Evolutionary conservation across 2,113 vertebrate species (phyloP).

Genomic region (Catagonus wagneri): DNA sequence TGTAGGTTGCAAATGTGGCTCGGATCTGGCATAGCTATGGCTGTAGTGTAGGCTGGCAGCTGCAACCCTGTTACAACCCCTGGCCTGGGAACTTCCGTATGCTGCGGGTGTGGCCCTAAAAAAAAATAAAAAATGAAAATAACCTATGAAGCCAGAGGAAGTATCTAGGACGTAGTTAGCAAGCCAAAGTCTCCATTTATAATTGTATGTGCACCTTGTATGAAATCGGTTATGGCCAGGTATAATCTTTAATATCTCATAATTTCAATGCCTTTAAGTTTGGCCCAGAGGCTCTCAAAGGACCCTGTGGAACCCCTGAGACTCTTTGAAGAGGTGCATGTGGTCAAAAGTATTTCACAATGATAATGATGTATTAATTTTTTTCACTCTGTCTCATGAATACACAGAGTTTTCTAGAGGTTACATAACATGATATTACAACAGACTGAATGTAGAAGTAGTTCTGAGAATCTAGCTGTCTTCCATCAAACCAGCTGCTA

Average conservation of each 20-base stretch:
- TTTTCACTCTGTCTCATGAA: neutral
- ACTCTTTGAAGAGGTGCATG: slow-evolving; percentile 12
- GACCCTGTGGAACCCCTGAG: neutral
- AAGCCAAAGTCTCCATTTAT: neutral
- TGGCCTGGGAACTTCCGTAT: too few species aligned
- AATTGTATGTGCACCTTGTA: neutral
- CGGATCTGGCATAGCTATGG: too few species aligned
- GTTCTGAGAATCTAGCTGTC: neutral
- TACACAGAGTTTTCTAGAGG: neutral
- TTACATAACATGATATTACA: neutral
- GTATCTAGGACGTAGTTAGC: neutral
- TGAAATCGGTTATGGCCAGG: neutral
- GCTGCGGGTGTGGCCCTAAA: too few species aligned
- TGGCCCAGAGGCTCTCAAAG: neutral
- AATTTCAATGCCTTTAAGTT: slow-evolving; percentile 8
- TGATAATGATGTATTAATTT: neutral
- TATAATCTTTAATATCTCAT: neutral
- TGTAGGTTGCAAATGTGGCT: too few species aligned
- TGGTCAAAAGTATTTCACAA: neutral
- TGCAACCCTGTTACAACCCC: too few species aligned
- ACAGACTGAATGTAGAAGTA: neutral
- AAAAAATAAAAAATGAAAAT: neutral
- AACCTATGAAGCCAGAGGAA: slow-evolving; percentile 1
- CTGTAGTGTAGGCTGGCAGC: too few species aligned
- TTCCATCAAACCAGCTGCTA: neutral